These are phyloP conservation scores for Steatornis caripensis DNA, from an alignment of 2,113 vertebrate genomes.

Conservation along the genomic window DNA sequence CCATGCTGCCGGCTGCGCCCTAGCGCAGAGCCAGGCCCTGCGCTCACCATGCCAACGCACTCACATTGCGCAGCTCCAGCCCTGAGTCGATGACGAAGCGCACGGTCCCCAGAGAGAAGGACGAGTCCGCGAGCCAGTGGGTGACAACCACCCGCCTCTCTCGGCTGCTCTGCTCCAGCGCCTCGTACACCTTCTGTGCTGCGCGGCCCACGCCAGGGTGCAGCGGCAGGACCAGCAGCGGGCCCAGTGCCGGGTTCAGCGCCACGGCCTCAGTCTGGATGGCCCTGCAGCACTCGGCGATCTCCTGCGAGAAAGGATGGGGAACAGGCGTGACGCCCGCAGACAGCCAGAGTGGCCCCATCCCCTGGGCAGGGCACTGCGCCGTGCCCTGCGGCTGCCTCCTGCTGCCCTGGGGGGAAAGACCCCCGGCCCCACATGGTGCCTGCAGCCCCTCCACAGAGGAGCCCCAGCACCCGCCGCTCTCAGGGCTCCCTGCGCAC, in stretches of 20 bases:
- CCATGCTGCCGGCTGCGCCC: no score
- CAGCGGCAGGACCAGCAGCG: slow-evolving; percentile 77
- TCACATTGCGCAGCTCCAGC: slow-evolving; percentile 87
- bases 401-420: no score
- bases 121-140: slow-evolving; percentile 84
- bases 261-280: slow-evolving; percentile 76
- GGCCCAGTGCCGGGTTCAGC: slow-evolving; percentile 73
- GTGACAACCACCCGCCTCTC: slow-evolving; percentile 80
- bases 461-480: neutral
- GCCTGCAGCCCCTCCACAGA: rapidly evolving
- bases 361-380: no score
- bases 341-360: rapidly evolving
- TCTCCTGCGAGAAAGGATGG: slow-evolving; percentile 67
- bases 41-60: no score
- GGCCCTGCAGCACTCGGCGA: slow-evolving; percentile 70
- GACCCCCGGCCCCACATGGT: rapidly evolving
- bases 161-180: neutral
- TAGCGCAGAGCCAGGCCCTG: no score
- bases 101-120: slow-evolving; percentile 82
- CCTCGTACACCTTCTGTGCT: slow-evolving; percentile 78
- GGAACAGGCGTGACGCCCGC: rapidly evolving
- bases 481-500: rapidly evolving
- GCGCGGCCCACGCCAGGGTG: slow-evolving; percentile 71
- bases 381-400: rapidly evolving
- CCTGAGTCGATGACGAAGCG: slow-evolving; percentile 88